Base-by-base conservation (phyloP, 2,888 invertebrate genomes). In the Himalopsyche japonica region DNA sequence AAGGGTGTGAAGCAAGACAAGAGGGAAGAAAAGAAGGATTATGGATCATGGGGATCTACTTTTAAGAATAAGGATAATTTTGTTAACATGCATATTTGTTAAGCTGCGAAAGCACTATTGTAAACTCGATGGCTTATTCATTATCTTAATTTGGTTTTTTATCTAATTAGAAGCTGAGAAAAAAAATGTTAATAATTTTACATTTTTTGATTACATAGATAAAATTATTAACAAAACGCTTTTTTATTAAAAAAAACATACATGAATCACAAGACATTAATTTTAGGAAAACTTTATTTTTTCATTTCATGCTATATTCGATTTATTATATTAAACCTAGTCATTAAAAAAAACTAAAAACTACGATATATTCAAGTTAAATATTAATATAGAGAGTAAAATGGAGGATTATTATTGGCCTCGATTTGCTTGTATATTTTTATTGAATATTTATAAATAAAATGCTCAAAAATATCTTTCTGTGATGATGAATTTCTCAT, bases 11-110 rank as follows among this genome's bases (percentile, higher is more conserved):
- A 91, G 88, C 32, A 82, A 34, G 79, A 81, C 18, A 85, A 85
- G 32, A 91, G 88, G 83, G 91, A 91, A 88, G 90, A 90, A 88
- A 91, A 91, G 89, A 92, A 91, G 87, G 90, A 91, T 88, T 92
- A 93, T 89, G 95, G 95, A 83, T 92, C 94, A 81, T 96, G 95
- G 95, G 96, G 96, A 85, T 91, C 95, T 48, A 91, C 94, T 85
- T 96, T 93, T 91, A 95, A 96, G 91, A 95, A 95, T 92, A 95
- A 94, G 90, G 93, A 95, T 88, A 92, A 94, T 89, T 96, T 96
- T 90, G 91, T 93, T 86, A 94, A 94, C 88, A 94, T 96, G 94
- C 96, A 96, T 90, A 90, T 92, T 89, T 95, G 93, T 90, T 94
- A 90, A 91, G 88, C 76, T 30, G 48, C 5, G 70, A 30, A 70